Conservation (phyloP, 1,140 invertebrate species). For the Maconellicoccus hirsutus region DNA sequence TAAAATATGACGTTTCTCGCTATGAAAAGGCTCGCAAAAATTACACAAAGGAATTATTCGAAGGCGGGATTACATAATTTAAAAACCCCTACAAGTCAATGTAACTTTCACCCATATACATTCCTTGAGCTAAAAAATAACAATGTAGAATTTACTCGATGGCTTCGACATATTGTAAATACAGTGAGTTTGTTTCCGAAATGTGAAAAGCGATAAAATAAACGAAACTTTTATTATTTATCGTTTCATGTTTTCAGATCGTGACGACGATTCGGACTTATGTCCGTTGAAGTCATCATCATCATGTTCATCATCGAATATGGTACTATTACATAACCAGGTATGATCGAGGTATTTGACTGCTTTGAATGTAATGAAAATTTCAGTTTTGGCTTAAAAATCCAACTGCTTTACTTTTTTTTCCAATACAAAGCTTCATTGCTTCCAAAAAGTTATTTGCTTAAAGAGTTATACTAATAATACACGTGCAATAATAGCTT, state of each 20-base stretch:
- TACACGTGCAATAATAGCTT: too few relatives aligned
- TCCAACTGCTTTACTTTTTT: too few relatives aligned
- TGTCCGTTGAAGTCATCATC: not conserved
- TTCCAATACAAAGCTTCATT: too few relatives aligned
- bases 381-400: too few relatives aligned
- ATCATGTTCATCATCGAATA: not conserved
- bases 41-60: not conserved
- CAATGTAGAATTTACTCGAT: not conserved
- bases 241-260: not conserved
- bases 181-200: not conserved
- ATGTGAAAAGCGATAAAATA: not conserved
- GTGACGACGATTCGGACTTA: not conserved
- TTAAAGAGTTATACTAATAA: too few relatives aligned
- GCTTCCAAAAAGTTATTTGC: too few relatives aligned
- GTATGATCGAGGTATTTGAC: not conserved
- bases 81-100: not conserved
- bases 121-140: not conserved
- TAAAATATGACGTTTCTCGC: not conserved
- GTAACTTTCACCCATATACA: not conserved
- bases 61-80: not conserved
- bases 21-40: not conserved
- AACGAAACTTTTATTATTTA: not conserved
- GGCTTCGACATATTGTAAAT: not conserved
- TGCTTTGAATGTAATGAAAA: too few relatives aligned
- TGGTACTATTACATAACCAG: not conserved